Evolutionary conservation across 23 tunicate species (phyloP), one percentile per base, ranked within the genome.

Genomic region (Styela plicata): DNA sequence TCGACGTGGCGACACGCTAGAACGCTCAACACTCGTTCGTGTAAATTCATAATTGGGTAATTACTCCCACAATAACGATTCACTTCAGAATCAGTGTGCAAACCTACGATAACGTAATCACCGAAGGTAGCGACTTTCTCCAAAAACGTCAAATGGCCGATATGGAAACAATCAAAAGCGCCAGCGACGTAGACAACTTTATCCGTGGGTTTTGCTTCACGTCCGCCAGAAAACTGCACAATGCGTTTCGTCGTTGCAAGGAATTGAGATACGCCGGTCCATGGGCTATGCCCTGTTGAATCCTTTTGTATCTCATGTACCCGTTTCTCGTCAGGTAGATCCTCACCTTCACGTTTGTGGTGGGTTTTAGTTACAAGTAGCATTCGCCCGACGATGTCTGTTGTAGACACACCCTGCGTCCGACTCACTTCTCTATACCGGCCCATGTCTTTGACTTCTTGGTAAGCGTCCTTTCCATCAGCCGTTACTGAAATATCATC

Each of bases 401-500:
- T 95, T 17, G 99, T 95, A 20, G 99, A 95, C 10, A 95, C 96
- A 21, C 99, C 99, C 79, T 95, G 96, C 37, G 99, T 95, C 34
- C 99, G 73, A 25, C 62, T 79, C 1, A 95, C 95, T 74, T 95
- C 99, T 32, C 92, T 88, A 79, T 95, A 95, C 37, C 70, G 82
- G 21, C 89, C 89, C 44, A 86, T 83, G 24, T 87, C 68, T 61
- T 90, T 90, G 18, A 95, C 84, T 0, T 83, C 73, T 22, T 84
- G 84, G 83, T 95, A 95, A 3, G 99, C 91, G 36, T 95, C 99
- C 5, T 77, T 57, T 29, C 99, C 99, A 80, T 94, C 82, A 17
- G 96, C 96, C 29, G 90, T 90, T 57, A 95, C 44, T 1, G 90
- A 71, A 3, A 95, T 82, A 74, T 95, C 99, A 57, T 95, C 99